Percentiles rank a stretch among this genome's conserved stretches.
Evolutionary conservation across 1,140 invertebrate genomes (phyloP).

Genomic region (Zaprionus taronus): DNA sequence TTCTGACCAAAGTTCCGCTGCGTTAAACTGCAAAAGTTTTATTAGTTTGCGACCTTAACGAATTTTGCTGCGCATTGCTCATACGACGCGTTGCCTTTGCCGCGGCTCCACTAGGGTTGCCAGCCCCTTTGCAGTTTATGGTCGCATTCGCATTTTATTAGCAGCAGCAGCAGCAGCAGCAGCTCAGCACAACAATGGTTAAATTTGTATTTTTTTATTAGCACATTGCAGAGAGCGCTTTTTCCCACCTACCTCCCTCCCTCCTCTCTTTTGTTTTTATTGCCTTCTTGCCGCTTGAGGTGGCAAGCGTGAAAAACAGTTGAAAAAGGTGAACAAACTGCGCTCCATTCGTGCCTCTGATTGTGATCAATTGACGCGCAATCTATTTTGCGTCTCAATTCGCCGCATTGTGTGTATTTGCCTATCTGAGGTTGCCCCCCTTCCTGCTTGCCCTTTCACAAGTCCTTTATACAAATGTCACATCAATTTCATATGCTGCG

Average conservation of each 20-base stretch:
- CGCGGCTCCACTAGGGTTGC: no score
- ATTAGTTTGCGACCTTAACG: conserved; percentile 68
- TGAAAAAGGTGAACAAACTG: conserved; percentile 74
- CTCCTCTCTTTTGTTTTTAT: conserved; percentile 1
- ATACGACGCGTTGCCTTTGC: conserved; percentile 63
- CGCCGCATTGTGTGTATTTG: conserved; percentile 19
- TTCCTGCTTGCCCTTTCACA: neutral
- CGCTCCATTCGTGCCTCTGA: conserved; percentile 21
- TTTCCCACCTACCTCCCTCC: conserved; percentile 41
- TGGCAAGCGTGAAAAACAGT: conserved; percentile 31
- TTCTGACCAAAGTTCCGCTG: conserved; percentile 63
- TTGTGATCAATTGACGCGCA: conserved; percentile 49
- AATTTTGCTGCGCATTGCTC: conserved; percentile 57
- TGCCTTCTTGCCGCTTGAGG: conserved; percentile 53
- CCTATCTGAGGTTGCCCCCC: conserved; percentile 63
- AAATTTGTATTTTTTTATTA: conserved; percentile 72
- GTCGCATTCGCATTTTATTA: conserved; percentile 64
- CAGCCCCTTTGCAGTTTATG: conserved; percentile 45
- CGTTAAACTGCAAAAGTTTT: conserved; percentile 69
- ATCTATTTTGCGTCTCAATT: conserved; percentile 64
- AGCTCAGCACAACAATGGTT: conserved; percentile 58
- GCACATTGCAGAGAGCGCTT: conserved; percentile 30
- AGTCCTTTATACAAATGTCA: conserved; percentile 76
- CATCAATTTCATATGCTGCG: conserved; percentile 47
- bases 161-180: conserved; percentile 48